Evolutionary conservation across 2,113 vertebrate genomes (phyloP), one percentile per base, ranked within the genome.

Genomic region (Athene cunicularia): DNA sequence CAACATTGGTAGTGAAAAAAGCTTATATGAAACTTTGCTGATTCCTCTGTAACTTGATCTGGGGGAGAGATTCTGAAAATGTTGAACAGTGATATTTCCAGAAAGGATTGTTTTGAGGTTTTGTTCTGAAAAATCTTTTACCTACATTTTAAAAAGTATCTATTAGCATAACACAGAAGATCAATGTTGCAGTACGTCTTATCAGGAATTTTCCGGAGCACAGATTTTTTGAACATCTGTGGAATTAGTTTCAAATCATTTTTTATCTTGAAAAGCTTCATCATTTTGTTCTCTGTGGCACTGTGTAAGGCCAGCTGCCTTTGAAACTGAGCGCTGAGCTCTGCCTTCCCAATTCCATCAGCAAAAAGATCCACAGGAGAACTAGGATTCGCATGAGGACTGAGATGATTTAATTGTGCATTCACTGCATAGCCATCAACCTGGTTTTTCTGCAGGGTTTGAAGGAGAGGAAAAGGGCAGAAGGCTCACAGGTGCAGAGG

Each of bases 331-430:
- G 72, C 16, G 4, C 32, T 52, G 74, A 82, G 77, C 74, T 88
- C 76, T 91, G 70, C 93, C 94, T 95, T 91, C 80, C 59, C 70
- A 90, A 85, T 95, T 87, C 58, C 4, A 37, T 87, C 86, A 93
- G 77, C 62, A 88, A 67, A 92, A 94, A 68, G 32, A 73, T 79
- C 70, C 73, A 19, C 75, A 52, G 70, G 92, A 73, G 68, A 9
- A 32, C 35, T 33, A 35, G 64, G 55, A 63, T 84, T 75, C 6
- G 3, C 45, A 5, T 37, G 60, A 5, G 13, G 70, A 35, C 39
- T 3, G 70, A 53, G 58, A 24, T 3, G 6, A 64, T 94, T 90
- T 90, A 84, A 90, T 72, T 66, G 66, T 53, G 26, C 7, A 2
- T 79, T 66, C 0, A 0, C 77, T 72, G 35, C 0, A 3, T 12